phyloP scores from a whole-genome alignment of 2,113 vertebrate species.

The Dinomys branickii region DNA sequence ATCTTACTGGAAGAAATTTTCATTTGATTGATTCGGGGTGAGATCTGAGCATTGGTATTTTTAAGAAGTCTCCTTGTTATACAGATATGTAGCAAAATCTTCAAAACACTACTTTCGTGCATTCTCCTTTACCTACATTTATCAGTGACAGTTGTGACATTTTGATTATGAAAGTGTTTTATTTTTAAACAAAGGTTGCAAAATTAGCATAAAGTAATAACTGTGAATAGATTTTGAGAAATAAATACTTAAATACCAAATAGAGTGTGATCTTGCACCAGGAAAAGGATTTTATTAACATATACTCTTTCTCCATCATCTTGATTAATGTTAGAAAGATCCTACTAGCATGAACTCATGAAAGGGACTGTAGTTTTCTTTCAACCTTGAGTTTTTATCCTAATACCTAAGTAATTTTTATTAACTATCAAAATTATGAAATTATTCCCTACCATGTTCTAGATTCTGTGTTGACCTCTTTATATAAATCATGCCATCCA shows the following conservation, averaged over 20 bases:
- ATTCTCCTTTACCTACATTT: not conserved
- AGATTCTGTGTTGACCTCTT: not conserved
- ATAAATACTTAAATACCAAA: not conserved
- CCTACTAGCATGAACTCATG: not conserved
- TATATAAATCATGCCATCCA: not conserved
- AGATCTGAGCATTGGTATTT: not conserved
- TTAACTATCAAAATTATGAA: not conserved
- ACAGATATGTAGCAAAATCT: not conserved
- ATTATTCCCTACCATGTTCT: not conserved
- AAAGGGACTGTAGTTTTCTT: not conserved
- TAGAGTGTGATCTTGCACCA: not conserved
- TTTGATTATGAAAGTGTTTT: not conserved
- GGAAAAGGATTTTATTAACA: not conserved
- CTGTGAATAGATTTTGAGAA: not conserved
- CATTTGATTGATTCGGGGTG: not conserved
- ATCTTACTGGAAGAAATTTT: not conserved
- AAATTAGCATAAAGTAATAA: slow-evolving; percentile 1
- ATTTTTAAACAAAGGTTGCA: not conserved
- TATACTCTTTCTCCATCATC: not conserved
- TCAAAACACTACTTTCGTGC: not conserved
- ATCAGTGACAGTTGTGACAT: not conserved
- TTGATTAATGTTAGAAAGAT: not conserved
- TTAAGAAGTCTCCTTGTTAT: not conserved
- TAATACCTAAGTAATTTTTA: not conserved
- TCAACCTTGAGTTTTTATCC: not conserved